A percentile compares a stretch with the other conserved stretches of the same genome.
Evolutionary conservation across 2,113 vertebrate genomes (phyloP).

Genomic region (Trichomycterus rosablanca): DNA sequence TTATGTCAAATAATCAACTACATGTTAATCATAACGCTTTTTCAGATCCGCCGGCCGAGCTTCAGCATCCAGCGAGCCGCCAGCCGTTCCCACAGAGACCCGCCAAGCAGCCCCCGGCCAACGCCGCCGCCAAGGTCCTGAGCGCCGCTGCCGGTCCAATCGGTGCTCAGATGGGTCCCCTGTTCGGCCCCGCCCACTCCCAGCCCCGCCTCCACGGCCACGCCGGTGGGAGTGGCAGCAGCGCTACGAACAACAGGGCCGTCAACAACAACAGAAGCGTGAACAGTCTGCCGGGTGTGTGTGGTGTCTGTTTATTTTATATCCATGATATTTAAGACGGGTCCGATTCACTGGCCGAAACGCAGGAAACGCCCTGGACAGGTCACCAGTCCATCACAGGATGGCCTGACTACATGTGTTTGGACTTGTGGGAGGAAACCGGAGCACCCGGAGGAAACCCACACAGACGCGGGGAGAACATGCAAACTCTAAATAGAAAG

Average conservation of each 20-base stretch:
- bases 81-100: constrained; percentile 62
- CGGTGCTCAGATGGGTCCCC: constrained; percentile 59
- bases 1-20: too few relatives aligned
- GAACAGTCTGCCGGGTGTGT: constrained; percentile 62
- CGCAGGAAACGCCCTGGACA: too few relatives aligned
- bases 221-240: constrained; percentile 40
- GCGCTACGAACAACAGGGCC: constrained; percentile 50
- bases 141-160: constrained; percentile 51
- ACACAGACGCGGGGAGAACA: too few relatives aligned
- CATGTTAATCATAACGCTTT: too few relatives aligned
- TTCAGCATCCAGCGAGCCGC: constrained; percentile 56
- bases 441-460: too few relatives aligned
- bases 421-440: too few relatives aligned
- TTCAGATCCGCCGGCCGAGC: constrained; percentile 62
- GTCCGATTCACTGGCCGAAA: too few relatives aligned
- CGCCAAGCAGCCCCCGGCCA: constrained; percentile 49
- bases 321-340: not conserved
- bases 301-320: too few relatives aligned
- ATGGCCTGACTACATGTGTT: too few relatives aligned
- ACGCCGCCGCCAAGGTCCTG: constrained; percentile 56
- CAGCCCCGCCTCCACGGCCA: constrained; percentile 62
- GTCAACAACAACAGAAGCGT: constrained; percentile 53
- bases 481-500: too few relatives aligned
- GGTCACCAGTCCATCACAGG: too few relatives aligned
- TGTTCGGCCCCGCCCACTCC: constrained; percentile 58